Evolutionary conservation across 2,113 vertebrate genomes (phyloP).

Genomic region (Budorcas taxicolor): DNA sequence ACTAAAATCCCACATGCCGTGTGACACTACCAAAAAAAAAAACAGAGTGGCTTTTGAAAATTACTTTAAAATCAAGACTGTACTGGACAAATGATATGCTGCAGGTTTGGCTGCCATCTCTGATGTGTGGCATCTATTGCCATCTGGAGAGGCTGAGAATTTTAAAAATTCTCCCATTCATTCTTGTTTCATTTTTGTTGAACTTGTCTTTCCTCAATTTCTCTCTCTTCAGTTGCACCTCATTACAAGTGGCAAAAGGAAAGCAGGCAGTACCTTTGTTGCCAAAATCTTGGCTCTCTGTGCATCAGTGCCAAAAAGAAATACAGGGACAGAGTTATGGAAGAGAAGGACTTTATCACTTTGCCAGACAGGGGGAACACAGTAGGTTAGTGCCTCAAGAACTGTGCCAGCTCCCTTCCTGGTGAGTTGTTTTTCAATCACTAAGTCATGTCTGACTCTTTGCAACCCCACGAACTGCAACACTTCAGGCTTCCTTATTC

Average conservation of each 20-base stretch:
- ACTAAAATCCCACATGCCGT: neutral
- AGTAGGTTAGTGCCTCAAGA: neutral
- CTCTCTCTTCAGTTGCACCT: neutral
- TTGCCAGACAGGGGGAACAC: neutral
- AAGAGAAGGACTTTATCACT: neutral
- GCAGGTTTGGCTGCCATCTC: neutral
- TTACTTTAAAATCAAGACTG: neutral
- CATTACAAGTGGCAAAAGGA: neutral
- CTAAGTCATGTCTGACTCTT: neutral
- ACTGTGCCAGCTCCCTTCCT: neutral
- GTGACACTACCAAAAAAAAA: neutral
- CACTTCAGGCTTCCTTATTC: neutral
- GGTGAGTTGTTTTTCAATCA: neutral
- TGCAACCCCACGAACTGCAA: neutral
- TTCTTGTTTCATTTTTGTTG: neutral
- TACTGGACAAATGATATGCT: neutral
- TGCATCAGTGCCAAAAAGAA: neutral
- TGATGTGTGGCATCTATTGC: neutral
- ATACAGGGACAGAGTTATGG: neutral
- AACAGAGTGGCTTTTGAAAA: neutral
- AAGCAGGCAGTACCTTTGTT: neutral
- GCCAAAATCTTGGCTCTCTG: neutral
- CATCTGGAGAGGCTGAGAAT: neutral
- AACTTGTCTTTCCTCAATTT: neutral
- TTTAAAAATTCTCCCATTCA: neutral